Evolutionary conservation across 2,888 invertebrate species (phyloP).

Genomic region (Scelioninae gen. 1): DNA sequence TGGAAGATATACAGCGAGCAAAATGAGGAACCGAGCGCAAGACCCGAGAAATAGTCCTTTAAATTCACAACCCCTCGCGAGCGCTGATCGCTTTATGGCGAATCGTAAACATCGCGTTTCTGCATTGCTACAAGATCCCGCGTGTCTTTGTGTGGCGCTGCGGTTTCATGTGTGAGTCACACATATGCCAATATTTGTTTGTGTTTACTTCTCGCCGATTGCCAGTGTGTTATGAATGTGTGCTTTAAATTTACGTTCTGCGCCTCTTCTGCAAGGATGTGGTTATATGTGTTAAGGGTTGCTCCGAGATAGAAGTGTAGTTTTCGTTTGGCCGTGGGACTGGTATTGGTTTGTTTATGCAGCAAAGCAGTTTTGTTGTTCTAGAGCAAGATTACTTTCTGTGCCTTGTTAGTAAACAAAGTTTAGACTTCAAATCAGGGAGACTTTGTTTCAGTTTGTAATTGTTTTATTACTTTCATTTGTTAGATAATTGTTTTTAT

Average conservation of each 20-base stretch:
- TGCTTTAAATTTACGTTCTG: slow-evolving; percentile 6
- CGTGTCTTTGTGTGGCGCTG: slow-evolving; percentile 34
- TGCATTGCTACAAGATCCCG: slow-evolving; percentile 57
- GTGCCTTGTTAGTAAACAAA: too few species aligned
- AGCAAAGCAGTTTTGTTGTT: too few species aligned
- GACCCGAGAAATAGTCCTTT: slow-evolving; percentile 62
- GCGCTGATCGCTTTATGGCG: slow-evolving; percentile 68
- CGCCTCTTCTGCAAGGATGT: neutral
- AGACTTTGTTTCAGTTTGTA: too few species aligned
- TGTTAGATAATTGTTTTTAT: too few species aligned
- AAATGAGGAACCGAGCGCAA: slow-evolving; percentile 49
- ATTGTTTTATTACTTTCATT: too few species aligned
- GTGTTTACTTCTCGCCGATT: neutral
- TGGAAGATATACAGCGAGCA: slow-evolving; percentile 65
- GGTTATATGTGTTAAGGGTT: slow-evolving; percentile 12
- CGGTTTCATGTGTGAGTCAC: neutral
- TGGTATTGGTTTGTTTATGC: too few species aligned
- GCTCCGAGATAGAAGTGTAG: too few species aligned
- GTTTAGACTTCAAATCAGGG: too few species aligned
- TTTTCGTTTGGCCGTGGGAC: too few species aligned
- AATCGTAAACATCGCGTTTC: slow-evolving; percentile 68
- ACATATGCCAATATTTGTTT: neutral
- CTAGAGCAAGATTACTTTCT: too few species aligned
- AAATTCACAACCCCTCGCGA: slow-evolving; percentile 64
- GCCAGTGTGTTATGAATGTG: slow-evolving; percentile 9